Evolutionary conservation across 2,797 vertebrate genomes (phyloP).

Genomic region (Sphaeramia orbicularis): DNA sequence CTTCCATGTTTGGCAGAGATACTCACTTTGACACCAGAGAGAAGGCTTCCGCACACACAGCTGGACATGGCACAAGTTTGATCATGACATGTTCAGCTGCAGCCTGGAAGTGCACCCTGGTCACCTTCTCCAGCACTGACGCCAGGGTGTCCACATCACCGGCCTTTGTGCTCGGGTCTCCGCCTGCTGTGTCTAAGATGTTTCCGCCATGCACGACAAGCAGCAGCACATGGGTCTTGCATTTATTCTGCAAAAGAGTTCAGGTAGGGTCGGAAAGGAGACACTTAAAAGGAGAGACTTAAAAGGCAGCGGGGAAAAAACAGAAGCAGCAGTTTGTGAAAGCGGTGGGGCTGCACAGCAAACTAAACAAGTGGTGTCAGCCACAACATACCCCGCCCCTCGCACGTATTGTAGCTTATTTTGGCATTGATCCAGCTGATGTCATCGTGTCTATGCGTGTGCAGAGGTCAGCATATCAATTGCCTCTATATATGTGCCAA

Average conservation of each 20-base stretch:
- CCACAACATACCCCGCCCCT: too few relatives aligned
- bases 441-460: too few relatives aligned
- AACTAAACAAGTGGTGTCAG: not conserved
- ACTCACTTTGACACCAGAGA: conserved; percentile 96
- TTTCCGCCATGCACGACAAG: conserved; percentile 96
- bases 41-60: conserved; percentile 96
- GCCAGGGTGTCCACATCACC: conserved; percentile 91
- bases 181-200: conserved; percentile 91
- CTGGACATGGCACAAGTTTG: conserved; percentile 93
- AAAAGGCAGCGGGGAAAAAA: conserved; percentile 1
- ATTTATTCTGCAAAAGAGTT: conserved; percentile 80
- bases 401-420: too few relatives aligned
- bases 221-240: conserved; percentile 93
- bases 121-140: conserved; percentile 94
- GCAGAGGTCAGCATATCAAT: too few relatives aligned
- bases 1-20: not conserved
- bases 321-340: not conserved
- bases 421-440: too few relatives aligned
- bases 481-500: too few relatives aligned
- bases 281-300: not conserved
- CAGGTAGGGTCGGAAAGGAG: not conserved
- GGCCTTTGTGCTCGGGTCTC: conserved; percentile 90
- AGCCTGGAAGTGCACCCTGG: conserved; percentile 91
- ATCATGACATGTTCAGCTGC: conserved; percentile 92
- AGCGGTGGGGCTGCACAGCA: not conserved